Evolutionary conservation across 2,113 vertebrate genomes (phyloP).

Genomic region (Rhinogobius similis): DNA sequence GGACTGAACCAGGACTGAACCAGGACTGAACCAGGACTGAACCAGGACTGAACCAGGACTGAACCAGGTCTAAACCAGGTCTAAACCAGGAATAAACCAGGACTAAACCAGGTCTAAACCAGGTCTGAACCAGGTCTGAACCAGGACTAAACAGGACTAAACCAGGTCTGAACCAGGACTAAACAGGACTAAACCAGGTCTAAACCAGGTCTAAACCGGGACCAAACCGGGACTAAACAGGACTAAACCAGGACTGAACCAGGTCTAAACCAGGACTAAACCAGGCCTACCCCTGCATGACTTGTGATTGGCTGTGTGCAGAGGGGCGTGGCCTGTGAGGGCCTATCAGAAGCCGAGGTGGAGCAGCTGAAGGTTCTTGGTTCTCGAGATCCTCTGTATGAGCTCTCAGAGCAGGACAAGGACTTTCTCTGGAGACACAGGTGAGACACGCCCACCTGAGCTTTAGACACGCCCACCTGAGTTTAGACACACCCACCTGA

Average conservation of each 20-base stretch:
- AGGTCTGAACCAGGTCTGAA: no score
- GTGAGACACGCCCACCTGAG: conserved; percentile 67
- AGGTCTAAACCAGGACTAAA: background rate
- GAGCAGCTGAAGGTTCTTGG: conserved; percentile 77
- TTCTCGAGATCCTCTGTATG: conserved; percentile 78
- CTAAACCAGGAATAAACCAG: background rate
- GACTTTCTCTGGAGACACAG: conserved; percentile 84
- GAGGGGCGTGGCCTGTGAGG: conserved; percentile 80
- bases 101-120: background rate
- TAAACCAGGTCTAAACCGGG: background rate
- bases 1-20: background rate
- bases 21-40: background rate
- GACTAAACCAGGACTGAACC: background rate
- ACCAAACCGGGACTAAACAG: background rate
- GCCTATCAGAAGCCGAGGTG: conserved; percentile 71
- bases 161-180: background rate
- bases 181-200: background rate
- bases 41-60: conserved; percentile 43
- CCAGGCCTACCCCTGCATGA: background rate
- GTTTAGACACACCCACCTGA: conserved; percentile 55
- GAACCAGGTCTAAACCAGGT: conserved; percentile 27
- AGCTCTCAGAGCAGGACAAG: conserved; percentile 83
- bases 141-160: background rate
- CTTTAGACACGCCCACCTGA: conserved; percentile 60
- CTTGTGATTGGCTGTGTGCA: conserved; percentile 27